Percentiles rank a stretch among this genome's conserved stretches.
These are phyloP conservation scores for Paradisaea rubra DNA, from an alignment of 2,113 vertebrate species.

Conservation along the genomic window DNA sequence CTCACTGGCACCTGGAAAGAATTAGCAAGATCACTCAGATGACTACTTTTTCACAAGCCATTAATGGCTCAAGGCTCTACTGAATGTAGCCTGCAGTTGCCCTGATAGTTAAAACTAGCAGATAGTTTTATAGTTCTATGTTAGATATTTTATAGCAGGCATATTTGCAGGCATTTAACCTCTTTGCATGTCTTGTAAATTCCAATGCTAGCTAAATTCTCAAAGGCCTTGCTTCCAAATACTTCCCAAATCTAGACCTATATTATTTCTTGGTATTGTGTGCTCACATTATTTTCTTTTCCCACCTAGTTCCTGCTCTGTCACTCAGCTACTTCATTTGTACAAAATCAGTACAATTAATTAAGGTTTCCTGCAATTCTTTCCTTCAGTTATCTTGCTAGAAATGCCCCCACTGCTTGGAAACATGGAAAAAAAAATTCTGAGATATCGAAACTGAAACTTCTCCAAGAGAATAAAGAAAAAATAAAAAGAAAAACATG, in stretches of 20 bases:
- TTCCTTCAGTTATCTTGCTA: neutral
- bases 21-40: neutral
- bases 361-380: constrained; percentile 30
- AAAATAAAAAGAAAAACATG: neutral
- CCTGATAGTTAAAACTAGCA: neutral
- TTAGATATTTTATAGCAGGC: neutral
- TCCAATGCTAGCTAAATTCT: neutral
- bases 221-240: neutral
- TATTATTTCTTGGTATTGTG: neutral
- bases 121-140: neutral
- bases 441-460: neutral
- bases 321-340: neutral
- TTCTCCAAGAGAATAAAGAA: neutral
- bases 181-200: neutral
- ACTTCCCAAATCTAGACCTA: neutral
- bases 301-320: neutral
- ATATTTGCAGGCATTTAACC: neutral
- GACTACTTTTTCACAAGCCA: neutral
- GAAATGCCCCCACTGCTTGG: neutral
- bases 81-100: neutral
- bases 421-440: neutral
- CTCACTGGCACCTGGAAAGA: neutral
- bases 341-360: neutral
- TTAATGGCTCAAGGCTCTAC: neutral
- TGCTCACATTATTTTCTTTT: neutral